These are phyloP conservation scores for Melanostoma mellinum DNA, from an alignment of 2,888 invertebrate species.

Conservation along the genomic window DNA sequence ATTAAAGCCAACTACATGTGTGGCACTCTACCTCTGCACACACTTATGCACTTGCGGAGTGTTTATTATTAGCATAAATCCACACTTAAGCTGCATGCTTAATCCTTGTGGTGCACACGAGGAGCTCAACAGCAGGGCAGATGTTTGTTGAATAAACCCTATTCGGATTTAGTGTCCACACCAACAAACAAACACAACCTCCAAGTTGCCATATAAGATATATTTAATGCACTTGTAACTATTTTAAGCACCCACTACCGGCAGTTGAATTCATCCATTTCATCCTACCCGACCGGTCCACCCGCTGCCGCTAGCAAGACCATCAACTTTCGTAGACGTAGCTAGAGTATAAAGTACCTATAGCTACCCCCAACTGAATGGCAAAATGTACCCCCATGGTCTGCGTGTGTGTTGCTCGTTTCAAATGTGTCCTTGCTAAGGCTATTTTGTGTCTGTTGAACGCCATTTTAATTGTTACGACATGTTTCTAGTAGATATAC, in stretches of 20 bases:
- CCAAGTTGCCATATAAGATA: constrained; percentile 57
- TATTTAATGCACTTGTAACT: constrained; percentile 72
- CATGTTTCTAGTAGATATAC: constrained; percentile 42
- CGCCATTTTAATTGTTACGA: constrained; percentile 72
- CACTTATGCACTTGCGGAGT: constrained; percentile 71
- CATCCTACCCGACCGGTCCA: constrained; percentile 2
- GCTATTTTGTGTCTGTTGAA: constrained; percentile 63
- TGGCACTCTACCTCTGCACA: constrained; percentile 54
- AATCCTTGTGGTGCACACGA: constrained; percentile 71
- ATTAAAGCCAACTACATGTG: constrained; percentile 63
- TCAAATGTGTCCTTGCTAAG: constrained; percentile 54
- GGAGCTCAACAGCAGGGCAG: constrained; percentile 60
- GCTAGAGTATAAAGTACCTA: not conserved
- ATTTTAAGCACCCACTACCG: constrained; percentile 63
- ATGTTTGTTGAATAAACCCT: constrained; percentile 58
- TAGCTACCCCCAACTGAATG: constrained; percentile 21
- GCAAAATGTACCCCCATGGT: constrained; percentile 6
- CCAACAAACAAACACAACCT: constrained; percentile 35
- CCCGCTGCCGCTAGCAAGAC: too few species aligned
- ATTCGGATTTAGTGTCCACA: constrained; percentile 65
- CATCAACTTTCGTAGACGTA: too few species aligned
- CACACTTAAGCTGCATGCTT: constrained; percentile 73
- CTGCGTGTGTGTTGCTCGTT: constrained; percentile 50
- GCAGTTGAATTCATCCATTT: constrained; percentile 42
- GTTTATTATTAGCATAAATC: constrained; percentile 74